Evolutionary conservation across 2,113 vertebrate species (phyloP).

Genomic region (Menura novaehollandiae): DNA sequence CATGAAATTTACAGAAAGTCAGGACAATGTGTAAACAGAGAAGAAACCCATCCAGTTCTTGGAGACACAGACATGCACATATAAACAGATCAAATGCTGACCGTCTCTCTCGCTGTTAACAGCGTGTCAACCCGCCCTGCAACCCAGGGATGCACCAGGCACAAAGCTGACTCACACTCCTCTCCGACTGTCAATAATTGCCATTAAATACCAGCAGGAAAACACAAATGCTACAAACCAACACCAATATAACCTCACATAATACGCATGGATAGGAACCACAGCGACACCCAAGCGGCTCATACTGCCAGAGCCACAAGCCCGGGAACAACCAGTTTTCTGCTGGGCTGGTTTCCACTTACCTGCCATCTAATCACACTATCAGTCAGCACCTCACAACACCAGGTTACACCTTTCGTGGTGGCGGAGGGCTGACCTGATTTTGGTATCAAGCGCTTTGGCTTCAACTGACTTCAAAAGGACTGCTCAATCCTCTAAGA

Average conservation of each 20-base stretch:
- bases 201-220: background rate
- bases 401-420: background rate
- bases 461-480: background rate
- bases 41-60: background rate
- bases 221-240: background rate
- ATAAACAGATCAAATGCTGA: background rate
- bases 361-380: background rate
- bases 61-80: background rate
- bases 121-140: background rate
- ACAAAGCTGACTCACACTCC: background rate
- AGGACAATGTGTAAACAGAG: conserved; percentile 12
- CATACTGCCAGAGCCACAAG: accelerated
- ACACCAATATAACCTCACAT: background rate
- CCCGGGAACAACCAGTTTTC: background rate
- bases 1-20: background rate
- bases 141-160: background rate
- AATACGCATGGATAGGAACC: background rate
- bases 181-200: background rate
- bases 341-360: background rate
- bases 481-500: background rate
- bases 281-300: background rate
- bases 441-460: background rate
- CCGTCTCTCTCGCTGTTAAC: background rate
- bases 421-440: background rate
- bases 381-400: background rate